These are phyloP conservation scores for Metopia argyrocephala DNA, from an alignment of 2,888 invertebrate genomes.

Conservation along the genomic window DNA sequence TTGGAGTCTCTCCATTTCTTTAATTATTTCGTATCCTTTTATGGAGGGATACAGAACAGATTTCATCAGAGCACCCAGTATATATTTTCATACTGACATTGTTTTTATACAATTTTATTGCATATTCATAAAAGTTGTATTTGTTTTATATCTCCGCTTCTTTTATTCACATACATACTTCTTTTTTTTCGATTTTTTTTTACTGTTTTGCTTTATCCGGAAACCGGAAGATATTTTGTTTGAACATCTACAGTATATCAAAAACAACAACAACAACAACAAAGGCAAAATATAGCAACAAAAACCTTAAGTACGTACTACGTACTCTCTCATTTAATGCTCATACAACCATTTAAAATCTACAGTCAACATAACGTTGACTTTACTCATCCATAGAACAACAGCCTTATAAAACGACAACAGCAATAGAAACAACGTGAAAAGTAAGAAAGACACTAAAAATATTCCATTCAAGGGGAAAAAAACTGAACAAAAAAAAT, in stretches of 20 bases:
- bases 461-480: constrained; percentile 51
- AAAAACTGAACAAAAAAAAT: constrained; percentile 18
- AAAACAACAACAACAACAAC: constrained; percentile 16
- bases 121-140: constrained; percentile 50
- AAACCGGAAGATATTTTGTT: constrained; percentile 64
- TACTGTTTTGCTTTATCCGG: constrained; percentile 54
- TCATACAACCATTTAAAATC: not conserved
- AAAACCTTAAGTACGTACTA: constrained; percentile 24
- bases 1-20: too few species aligned
- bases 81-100: too few species aligned
- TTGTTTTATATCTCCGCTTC: not conserved
- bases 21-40: too few species aligned
- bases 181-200: constrained; percentile 20
- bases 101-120: constrained; percentile 12
- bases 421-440: not conserved
- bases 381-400: constrained; percentile 24
- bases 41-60: too few species aligned
- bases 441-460: constrained; percentile 24
- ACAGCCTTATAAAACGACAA: constrained; percentile 1
- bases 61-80: too few species aligned
- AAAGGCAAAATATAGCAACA: constrained; percentile 25
- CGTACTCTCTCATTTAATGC: not conserved
- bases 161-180: constrained; percentile 2
- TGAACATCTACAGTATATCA: constrained; percentile 59
- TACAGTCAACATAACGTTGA: not conserved